phyloP scores from a whole-genome alignment of 2,113 vertebrate species.

The Petrocephalus zakoni region DNA sequence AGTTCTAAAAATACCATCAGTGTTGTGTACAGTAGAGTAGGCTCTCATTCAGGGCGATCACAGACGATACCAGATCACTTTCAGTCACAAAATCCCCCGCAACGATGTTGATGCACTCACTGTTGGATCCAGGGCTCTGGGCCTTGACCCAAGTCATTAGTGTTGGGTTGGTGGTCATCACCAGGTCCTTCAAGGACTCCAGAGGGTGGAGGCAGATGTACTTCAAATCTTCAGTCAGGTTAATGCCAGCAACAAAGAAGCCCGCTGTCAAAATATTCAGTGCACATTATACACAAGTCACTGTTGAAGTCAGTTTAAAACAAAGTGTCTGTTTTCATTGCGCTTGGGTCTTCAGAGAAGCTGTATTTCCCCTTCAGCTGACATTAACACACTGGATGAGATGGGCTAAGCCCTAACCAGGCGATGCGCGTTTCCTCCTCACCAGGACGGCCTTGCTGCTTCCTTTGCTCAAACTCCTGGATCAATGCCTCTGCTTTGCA shows the following conservation, averaged over 20 bases:
- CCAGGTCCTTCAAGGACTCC: constrained; percentile 66
- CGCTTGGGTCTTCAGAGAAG: neutral
- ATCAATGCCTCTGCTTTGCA: constrained; percentile 61
- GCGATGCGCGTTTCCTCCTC: neutral
- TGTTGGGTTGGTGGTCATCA: constrained; percentile 57
- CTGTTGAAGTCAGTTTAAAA: neutral
- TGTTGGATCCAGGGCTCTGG: constrained; percentile 53
- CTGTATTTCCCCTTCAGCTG: neutral
- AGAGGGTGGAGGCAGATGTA: constrained; percentile 66
- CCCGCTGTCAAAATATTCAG: constrained; percentile 45
- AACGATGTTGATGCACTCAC: constrained; percentile 61
- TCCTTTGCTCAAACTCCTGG: constrained; percentile 58
- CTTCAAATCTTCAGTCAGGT: constrained; percentile 65
- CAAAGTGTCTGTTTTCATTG: neutral
- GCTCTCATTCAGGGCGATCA: constrained; percentile 61
- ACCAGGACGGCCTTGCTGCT: constrained; percentile 63
- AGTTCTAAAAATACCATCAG: constrained; percentile 14
- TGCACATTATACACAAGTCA: neutral
- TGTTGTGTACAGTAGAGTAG: constrained; percentile 44
- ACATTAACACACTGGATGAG: neutral
- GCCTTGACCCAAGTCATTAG: constrained; percentile 59
- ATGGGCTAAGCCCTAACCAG: neutral
- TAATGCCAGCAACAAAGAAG: constrained; percentile 69
- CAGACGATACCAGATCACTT: constrained; percentile 52
- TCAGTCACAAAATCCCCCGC: constrained; percentile 66